phyloP scores from a whole-genome alignment of 2,797 vertebrate species.

The Coregonus suidteri region DNA sequence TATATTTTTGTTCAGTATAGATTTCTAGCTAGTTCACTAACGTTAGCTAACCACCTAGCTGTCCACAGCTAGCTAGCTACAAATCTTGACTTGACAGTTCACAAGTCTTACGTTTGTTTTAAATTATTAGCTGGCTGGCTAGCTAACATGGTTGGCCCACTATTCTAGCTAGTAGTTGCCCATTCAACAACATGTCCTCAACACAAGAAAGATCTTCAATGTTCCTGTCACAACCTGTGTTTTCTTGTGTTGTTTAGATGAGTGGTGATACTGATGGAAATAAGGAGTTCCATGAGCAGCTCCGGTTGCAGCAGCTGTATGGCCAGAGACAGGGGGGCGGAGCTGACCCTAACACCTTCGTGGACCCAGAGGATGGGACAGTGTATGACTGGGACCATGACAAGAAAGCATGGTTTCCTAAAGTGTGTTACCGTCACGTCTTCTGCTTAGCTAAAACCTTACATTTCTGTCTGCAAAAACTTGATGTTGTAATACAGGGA shows the following conservation, averaged over 20 bases:
- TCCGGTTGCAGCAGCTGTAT: slow-evolving; percentile 88
- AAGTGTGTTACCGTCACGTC: slow-evolving; percentile 41
- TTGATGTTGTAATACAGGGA: not conserved
- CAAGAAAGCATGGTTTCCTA: slow-evolving; percentile 79
- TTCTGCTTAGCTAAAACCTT: not conserved
- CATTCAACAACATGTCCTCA: not conserved
- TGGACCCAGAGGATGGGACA: slow-evolving; percentile 81
- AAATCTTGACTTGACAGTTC: no score
- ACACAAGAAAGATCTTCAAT: not conserved
- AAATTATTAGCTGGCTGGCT: not conserved
- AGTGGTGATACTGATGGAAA: slow-evolving; percentile 74
- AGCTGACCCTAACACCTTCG: slow-evolving; percentile 75
- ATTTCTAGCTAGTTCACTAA: no score
- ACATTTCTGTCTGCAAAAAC: not conserved
- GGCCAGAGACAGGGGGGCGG: slow-evolving; percentile 59
- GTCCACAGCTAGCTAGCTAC: no score
- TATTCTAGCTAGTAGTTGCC: not conserved
- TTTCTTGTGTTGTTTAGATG: slow-evolving; percentile 66
- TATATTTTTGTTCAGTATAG: no score
- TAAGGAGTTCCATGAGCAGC: slow-evolving; percentile 89
- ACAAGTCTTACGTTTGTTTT: no score
- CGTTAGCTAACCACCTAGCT: no score
- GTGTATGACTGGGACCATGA: slow-evolving; percentile 87
- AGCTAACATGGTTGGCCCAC: not conserved
- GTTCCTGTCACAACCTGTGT: not conserved